Conservation (phyloP, 2,113 vertebrate species). For the Dolichotis patagonum region DNA sequence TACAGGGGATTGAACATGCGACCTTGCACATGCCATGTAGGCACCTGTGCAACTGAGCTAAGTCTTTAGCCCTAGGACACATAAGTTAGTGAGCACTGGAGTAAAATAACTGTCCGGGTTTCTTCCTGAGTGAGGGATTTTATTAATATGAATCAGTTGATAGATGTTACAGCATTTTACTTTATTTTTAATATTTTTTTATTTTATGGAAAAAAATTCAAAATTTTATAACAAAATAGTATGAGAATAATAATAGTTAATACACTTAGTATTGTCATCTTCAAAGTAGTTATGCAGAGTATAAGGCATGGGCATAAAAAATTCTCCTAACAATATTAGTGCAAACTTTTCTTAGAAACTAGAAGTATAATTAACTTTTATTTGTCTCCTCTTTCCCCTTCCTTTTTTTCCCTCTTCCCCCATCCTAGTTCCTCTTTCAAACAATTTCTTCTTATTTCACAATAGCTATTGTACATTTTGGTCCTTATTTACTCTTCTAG, state of each 20-base stretch:
- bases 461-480: background rate
- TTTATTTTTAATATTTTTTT: background rate
- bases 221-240: background rate
- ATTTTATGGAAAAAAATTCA: no score
- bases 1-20: no score
- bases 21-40: no score
- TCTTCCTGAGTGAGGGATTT: conserved; percentile 50
- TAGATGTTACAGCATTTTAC: background rate
- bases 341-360: background rate
- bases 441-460: background rate
- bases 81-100: background rate
- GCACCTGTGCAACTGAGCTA: no score
- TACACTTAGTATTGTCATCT: background rate
- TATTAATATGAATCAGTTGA: conserved; percentile 52
- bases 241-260: background rate
- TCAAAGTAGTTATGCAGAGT: background rate
- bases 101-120: background rate
- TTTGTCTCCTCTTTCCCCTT: background rate
- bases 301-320: background rate
- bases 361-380: background rate
- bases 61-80: background rate
- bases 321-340: background rate
- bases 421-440: background rate
- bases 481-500: background rate
- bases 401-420: no score